Evolutionary conservation across 2,113 vertebrate genomes (phyloP).

Genomic region (Sander vitreus): DNA sequence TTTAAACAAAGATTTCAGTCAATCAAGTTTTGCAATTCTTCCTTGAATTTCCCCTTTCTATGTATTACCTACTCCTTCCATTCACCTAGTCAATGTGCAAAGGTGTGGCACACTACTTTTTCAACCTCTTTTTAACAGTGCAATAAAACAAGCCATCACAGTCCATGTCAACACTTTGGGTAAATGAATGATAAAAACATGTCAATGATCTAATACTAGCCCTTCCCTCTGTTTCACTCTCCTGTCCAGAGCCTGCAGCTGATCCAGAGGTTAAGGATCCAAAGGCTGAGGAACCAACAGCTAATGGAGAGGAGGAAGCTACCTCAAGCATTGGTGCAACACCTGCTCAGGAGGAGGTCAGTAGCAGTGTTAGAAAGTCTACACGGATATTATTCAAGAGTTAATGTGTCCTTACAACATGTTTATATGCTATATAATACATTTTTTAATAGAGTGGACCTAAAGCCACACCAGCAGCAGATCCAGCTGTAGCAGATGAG

Average conservation of each 20-base stretch:
- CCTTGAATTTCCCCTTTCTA: neutral
- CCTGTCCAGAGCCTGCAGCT: neutral
- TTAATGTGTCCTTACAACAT: neutral
- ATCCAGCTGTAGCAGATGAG: neutral
- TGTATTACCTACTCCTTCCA: neutral
- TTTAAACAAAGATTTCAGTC: no score
- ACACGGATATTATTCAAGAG: neutral
- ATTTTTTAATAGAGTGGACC: slow-evolving; percentile 37
- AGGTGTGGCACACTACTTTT: neutral
- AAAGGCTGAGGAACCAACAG: slow-evolving; percentile 9
- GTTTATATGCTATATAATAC: neutral
- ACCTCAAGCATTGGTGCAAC: neutral
- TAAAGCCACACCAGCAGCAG: neutral
- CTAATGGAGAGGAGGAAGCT: neutral
- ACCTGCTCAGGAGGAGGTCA: slow-evolving; percentile 26
- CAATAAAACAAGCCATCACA: neutral
- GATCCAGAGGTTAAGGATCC: neutral
- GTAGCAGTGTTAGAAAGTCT: neutral
- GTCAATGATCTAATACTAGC: neutral
- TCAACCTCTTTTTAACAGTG: neutral
- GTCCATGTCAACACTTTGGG: neutral
- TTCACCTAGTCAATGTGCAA: neutral
- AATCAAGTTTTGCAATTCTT: neutral
- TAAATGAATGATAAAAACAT: neutral
- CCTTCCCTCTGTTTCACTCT: neutral